Evolutionary conservation across 2,113 vertebrate species (phyloP).

Genomic region (Panthera uncia): DNA sequence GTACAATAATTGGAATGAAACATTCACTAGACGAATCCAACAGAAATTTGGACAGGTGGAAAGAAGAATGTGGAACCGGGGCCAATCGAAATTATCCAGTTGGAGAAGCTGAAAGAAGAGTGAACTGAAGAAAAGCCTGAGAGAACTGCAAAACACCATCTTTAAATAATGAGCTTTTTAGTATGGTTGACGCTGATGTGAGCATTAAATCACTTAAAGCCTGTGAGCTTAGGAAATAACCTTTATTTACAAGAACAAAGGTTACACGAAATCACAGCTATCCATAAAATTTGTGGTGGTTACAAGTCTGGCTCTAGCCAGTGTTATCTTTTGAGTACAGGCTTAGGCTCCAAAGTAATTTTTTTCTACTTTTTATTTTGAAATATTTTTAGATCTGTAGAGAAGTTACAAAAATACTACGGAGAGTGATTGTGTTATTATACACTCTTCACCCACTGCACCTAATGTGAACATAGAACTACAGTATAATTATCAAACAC

Average conservation of each 20-base stretch:
- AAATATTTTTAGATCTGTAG: background rate
- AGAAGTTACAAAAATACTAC: background rate
- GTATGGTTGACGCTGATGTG: background rate
- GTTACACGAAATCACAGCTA: background rate
- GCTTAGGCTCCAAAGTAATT: background rate
- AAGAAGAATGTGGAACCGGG: background rate
- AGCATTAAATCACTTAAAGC: background rate
- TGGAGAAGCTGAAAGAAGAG: background rate
- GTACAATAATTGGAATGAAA: no score
- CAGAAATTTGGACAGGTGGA: background rate
- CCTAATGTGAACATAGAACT: background rate
- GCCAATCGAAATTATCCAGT: background rate
- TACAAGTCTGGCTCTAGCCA: background rate
- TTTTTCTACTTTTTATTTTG: background rate
- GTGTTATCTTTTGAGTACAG: background rate
- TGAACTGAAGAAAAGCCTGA: no score
- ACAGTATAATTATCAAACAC: background rate
- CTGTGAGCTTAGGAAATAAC: background rate
- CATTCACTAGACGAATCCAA: no score
- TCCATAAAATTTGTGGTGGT: background rate
- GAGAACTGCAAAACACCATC: background rate
- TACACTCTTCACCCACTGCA: background rate
- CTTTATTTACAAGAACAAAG: background rate
- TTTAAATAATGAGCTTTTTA: background rate
- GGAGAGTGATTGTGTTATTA: background rate